phyloP scores from a whole-genome alignment of 2,113 vertebrate species.

The Brachyhypopomus occidentalis region DNA sequence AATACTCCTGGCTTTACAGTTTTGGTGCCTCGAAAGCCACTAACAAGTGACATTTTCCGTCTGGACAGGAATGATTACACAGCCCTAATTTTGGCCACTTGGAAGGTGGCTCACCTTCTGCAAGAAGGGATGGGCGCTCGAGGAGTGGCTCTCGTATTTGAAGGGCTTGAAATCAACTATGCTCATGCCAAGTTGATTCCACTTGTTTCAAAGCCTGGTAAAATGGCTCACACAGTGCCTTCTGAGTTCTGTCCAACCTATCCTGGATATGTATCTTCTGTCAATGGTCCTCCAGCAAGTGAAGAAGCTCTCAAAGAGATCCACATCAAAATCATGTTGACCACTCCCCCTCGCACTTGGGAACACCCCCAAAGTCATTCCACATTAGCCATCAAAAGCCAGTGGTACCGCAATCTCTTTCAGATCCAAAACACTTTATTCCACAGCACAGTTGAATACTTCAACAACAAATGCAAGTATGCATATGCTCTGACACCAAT shows the following conservation, averaged over 20 bases:
- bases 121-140: slow-evolving; percentile 65
- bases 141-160: slow-evolving; percentile 75
- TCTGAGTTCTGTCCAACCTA: slow-evolving; percentile 66
- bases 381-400: slow-evolving; percentile 69
- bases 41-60: slow-evolving; percentile 72
- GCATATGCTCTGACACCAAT: slow-evolving; percentile 76
- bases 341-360: slow-evolving; percentile 70
- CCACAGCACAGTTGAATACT: slow-evolving; percentile 78
- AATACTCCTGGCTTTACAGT: slow-evolving; percentile 74
- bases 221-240: slow-evolving; percentile 39
- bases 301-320: slow-evolving; percentile 62
- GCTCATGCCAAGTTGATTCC: slow-evolving; percentile 76
- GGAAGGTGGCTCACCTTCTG: slow-evolving; percentile 68
- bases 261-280: slow-evolving; percentile 74
- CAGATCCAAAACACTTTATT: slow-evolving; percentile 79
- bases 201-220: slow-evolving; percentile 58
- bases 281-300: slow-evolving; percentile 68
- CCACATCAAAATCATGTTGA: slow-evolving; percentile 67
- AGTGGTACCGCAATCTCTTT: slow-evolving; percentile 78
- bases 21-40: slow-evolving; percentile 73
- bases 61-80: slow-evolving; percentile 67
- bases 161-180: slow-evolving; percentile 76
- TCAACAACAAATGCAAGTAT: slow-evolving; percentile 69
- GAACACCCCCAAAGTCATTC: slow-evolving; percentile 70
- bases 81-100: slow-evolving; percentile 66